A percentile compares a stretch with the other conserved stretches of the same genome.
Conservation (phyloP, 2,888 invertebrate species). For the Theodoxus fluviatilis region DNA sequence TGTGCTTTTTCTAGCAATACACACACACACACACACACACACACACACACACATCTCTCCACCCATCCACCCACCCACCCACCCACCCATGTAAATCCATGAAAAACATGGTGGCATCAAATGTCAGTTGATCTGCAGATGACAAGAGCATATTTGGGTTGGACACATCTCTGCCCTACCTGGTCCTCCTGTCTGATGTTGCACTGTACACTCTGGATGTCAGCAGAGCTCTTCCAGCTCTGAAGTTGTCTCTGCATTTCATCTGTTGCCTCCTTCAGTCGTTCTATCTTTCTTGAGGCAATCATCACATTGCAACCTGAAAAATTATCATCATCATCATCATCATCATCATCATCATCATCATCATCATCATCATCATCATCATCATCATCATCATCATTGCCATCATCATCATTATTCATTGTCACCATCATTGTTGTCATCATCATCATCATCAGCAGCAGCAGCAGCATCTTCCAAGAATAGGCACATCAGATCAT, state of each 20-base stretch:
- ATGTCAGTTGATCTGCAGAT: no score
- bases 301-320: conserved; percentile 68
- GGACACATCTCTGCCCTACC: conserved; percentile 52
- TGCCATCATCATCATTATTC: no score
- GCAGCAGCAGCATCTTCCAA: no score
- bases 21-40: background rate
- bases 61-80: no score
- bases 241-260: conserved; percentile 47
- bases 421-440: no score
- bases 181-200: conserved; percentile 68
- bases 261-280: conserved; percentile 59
- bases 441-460: no score
- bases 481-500: no score
- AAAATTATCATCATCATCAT: background rate
- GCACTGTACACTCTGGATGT: conserved; percentile 62
- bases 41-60: background rate
- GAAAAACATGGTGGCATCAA: no score
- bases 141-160: no score
- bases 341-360: no score
- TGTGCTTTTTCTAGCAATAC: background rate
- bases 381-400: no score
- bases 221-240: conserved; percentile 30
- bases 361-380: no score
- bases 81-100: background rate
- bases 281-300: conserved; percentile 66